Percentiles rank a stretch among this genome's conserved stretches.
Evolutionary conservation across 2,113 vertebrate species (phyloP).

Genomic region (Hemibates koningsi): DNA sequence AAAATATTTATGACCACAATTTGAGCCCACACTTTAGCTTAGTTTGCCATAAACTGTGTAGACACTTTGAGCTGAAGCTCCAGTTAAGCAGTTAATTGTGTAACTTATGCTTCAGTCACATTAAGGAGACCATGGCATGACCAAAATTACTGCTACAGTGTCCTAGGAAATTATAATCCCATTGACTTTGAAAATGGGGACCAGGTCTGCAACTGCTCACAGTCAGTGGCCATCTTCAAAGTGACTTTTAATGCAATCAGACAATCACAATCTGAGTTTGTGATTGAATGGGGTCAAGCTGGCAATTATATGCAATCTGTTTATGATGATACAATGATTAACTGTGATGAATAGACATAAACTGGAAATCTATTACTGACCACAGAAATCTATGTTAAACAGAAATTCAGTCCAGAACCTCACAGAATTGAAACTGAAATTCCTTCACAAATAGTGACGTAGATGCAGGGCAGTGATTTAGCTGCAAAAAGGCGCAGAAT

Average conservation of each 20-base stretch:
- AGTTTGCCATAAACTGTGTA: background rate
- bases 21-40: background rate
- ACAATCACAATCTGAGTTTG: accelerated
- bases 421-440: background rate
- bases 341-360: background rate
- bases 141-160: background rate
- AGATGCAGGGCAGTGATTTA: background rate
- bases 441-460: background rate
- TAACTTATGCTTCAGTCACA: background rate
- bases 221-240: accelerated
- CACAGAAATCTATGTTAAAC: background rate
- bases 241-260: background rate
- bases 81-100: background rate
- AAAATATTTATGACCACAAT: background rate
- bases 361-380: background rate
- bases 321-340: background rate
- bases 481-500: background rate
- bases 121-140: background rate
- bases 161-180: background rate
- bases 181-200: background rate
- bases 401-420: background rate
- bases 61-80: background rate
- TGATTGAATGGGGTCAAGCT: background rate
- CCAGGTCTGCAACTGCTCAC: background rate
- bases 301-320: background rate